Conservation (phyloP, 2,888 invertebrate species). For the Crepidodera aurea region DNA sequence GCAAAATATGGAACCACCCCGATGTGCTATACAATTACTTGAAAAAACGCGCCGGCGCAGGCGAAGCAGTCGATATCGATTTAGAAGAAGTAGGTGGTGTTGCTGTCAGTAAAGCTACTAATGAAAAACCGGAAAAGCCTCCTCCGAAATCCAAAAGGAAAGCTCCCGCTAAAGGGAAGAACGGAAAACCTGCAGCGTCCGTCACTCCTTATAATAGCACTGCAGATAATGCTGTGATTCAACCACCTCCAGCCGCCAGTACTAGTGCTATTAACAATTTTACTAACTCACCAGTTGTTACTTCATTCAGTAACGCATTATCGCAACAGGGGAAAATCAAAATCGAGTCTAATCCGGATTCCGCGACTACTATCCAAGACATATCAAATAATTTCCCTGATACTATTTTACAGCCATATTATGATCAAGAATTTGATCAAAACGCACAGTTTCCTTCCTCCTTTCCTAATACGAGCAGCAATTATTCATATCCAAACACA, state of each 20-base stretch:
- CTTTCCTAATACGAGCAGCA: constrained; percentile 40
- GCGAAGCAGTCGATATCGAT: constrained; percentile 81
- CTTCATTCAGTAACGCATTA: constrained; percentile 40
- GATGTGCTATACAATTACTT: constrained; percentile 90
- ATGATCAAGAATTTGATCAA: constrained; percentile 47
- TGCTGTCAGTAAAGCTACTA: constrained; percentile 51
- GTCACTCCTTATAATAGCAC: constrained; percentile 62
- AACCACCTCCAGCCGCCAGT: constrained; percentile 16
- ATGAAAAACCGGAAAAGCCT: constrained; percentile 50
- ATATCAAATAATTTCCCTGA: constrained; percentile 46
- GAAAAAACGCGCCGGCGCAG: constrained; percentile 77
- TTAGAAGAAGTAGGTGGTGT: constrained; percentile 74
- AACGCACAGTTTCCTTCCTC: constrained; percentile 44
- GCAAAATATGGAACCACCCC: constrained; percentile 97
- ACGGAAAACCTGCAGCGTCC: constrained; percentile 65
- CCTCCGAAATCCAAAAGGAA: constrained; percentile 57
- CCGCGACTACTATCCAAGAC: constrained; percentile 41
- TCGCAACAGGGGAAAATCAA: constrained; percentile 33
- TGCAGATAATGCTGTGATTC: constrained; percentile 37
- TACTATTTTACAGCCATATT: constrained; percentile 43
- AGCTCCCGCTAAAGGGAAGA: constrained; percentile 59
- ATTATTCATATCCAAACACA: constrained; percentile 42
- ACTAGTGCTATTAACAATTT: constrained; percentile 17
- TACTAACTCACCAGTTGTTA: constrained; percentile 30
- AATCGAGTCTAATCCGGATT: constrained; percentile 37